These are phyloP conservation scores for Notodonta ziczac DNA, from an alignment of 2,888 invertebrate genomes.

Conservation along the genomic window DNA sequence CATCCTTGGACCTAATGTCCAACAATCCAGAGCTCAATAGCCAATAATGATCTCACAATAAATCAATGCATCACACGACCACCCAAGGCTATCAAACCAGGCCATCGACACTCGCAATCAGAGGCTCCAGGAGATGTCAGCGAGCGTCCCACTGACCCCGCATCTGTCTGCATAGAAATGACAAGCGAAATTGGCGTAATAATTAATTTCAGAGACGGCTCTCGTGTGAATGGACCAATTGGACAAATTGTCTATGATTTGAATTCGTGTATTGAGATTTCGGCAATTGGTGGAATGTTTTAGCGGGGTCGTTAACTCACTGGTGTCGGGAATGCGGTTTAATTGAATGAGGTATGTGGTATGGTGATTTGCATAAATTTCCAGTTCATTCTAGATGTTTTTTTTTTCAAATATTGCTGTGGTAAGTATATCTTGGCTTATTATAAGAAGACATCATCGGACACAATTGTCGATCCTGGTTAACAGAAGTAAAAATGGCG, in stretches of 20 bases:
- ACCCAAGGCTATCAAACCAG: slow-evolving; percentile 42
- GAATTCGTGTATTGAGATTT: slow-evolving; percentile 43
- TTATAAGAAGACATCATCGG: no score
- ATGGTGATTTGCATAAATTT: neutral
- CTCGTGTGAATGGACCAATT: slow-evolving; percentile 52
- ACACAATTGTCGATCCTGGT: no score
- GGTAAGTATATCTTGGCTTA: no score
- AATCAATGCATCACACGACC: slow-evolving; percentile 32
- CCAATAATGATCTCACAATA: slow-evolving; percentile 13
- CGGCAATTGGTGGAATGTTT: slow-evolving; percentile 6
- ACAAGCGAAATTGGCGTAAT: slow-evolving; percentile 70
- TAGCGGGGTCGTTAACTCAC: neutral
- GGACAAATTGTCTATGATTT: slow-evolving; percentile 39
- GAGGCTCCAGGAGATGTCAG: slow-evolving; percentile 30
- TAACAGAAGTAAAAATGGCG: no score
- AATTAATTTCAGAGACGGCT: slow-evolving; percentile 70
- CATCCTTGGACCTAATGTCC: neutral
- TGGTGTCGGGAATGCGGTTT: neutral
- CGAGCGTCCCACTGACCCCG: slow-evolving; percentile 62
- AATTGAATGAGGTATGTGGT: neutral
- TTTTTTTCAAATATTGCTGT: no score
- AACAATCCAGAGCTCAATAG: slow-evolving; percentile 4
- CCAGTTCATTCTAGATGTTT: no score
- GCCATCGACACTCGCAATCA: slow-evolving; percentile 30
- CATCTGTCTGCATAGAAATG: slow-evolving; percentile 70